Percentiles rank a stretch among this genome's conserved stretches.
phyloP scores from a whole-genome alignment of 2,797 vertebrate genomes.

The Sardinella longiceps region DNA sequence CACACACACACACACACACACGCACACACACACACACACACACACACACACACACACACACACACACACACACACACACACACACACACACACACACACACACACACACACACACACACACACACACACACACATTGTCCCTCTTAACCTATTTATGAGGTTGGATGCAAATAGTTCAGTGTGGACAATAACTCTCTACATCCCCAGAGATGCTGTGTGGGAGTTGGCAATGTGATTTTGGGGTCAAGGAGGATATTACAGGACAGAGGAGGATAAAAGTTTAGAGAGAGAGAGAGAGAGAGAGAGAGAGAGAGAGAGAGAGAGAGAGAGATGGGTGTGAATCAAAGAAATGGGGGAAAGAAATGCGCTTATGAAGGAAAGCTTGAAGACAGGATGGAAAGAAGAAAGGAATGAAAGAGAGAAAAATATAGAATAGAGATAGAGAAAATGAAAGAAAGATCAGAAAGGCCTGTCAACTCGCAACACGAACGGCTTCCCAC shows the following conservation, averaged over 20 bases:
- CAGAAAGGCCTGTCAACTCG: not conserved
- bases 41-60: not conserved
- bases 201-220: not conserved
- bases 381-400: not conserved
- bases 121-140: not conserved
- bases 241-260: not conserved
- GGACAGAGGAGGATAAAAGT: not conserved
- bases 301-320: not conserved
- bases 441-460: not conserved
- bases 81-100: slow-evolving; percentile 17
- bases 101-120: slow-evolving; percentile 1
- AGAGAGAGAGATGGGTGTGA: not conserved
- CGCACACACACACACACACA: not conserved
- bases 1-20: not conserved
- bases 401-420: not conserved
- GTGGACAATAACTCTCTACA: not conserved
- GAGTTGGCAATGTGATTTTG: not conserved
- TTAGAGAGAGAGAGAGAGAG: not conserved
- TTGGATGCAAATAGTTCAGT: not conserved
- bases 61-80: not conserved
- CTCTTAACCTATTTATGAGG: not conserved
- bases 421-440: not conserved
- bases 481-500: not conserved
- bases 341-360: not conserved
- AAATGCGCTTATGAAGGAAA: not conserved